Conservation (phyloP, 64 coral and sea anemone species). For the Acropora yongei region DNA sequence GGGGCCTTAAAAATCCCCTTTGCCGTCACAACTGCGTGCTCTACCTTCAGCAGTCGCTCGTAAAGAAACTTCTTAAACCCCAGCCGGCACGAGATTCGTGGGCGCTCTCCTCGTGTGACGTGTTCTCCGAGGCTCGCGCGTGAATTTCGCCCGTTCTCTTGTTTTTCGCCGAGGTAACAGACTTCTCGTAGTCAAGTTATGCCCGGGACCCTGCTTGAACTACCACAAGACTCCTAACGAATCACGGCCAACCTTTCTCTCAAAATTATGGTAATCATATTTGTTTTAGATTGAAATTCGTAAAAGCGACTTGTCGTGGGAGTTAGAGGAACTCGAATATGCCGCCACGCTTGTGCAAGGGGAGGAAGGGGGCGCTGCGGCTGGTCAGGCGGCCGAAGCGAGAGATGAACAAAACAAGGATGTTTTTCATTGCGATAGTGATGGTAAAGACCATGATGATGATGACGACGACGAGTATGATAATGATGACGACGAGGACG, state of each 20-base stretch:
- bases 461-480: neutral
- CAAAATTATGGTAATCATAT: neutral
- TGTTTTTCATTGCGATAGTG: neutral
- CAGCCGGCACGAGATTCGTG: no score
- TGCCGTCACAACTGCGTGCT: no score
- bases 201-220: no score
- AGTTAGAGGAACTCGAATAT: constrained; percentile 61
- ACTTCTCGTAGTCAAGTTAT: no score
- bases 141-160: no score
- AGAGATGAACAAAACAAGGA: neutral
- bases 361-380: neutral
- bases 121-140: no score
- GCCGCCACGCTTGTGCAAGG: constrained; percentile 47
- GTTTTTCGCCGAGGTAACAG: no score
- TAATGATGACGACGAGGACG: neutral
- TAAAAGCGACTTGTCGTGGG: constrained; percentile 61
- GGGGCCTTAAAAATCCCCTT: no score
- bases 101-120: no score
- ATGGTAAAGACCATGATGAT: neutral
- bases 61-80: no score
- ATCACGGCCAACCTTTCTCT: neutral
- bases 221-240: no score
- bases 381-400: neutral
- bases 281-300: constrained; percentile 28
- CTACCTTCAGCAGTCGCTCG: no score